Evolutionary conservation across 2,888 invertebrate species (phyloP), one percentile per base, ranked within the genome.

Genomic region (Caenorhabditis auriculariae): DNA sequence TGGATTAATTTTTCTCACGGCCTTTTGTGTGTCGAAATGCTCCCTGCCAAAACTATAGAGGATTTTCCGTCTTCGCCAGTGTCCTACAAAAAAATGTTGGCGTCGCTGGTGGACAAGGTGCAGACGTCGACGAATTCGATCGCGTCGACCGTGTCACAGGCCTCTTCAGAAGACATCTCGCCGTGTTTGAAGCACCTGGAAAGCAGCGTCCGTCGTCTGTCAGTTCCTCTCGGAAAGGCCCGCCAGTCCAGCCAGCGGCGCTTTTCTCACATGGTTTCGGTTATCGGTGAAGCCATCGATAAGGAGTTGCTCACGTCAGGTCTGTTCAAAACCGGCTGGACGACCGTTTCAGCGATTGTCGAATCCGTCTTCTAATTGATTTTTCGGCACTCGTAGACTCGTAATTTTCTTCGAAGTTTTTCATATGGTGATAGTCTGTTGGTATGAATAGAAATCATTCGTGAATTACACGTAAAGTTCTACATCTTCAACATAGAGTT

Each of bases 221-320:
- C 67, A 27, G 64, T 71, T 56, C 69, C 70, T 6, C 48, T 70
- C 24, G 62, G 60, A 5, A 69, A 66, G 52, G 69, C 70, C 7
- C 29, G 66, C 9, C 59, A 66, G 41, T 43, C 59, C 7, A 62
- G 66, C 23, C 61, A 63, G 23, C 56, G 70, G 1, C 52, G 69
- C 27, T 57, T 73, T 2, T 67, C 67, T 15, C 73, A 73, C 44
- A 70, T 73, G 70, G 70, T 70, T 2, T 52, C 62, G 7, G 64
- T 66, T 19, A 70, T 73, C 24, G 69, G 69, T 12, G 73, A 73
- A 45, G 66, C 60, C 29, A 70, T 73, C 41, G 73, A 73, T 51
- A 62, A 53, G 35, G 68, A 68, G 54, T 57, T 66, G 42, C 44
- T 61, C 6, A 56, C 52, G 60, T 52, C 43, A n/a, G n/a, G n/a